These are phyloP conservation scores for Antechinus stuartii DNA, from an alignment of 2,113 vertebrate species.

Conservation along the genomic window DNA sequence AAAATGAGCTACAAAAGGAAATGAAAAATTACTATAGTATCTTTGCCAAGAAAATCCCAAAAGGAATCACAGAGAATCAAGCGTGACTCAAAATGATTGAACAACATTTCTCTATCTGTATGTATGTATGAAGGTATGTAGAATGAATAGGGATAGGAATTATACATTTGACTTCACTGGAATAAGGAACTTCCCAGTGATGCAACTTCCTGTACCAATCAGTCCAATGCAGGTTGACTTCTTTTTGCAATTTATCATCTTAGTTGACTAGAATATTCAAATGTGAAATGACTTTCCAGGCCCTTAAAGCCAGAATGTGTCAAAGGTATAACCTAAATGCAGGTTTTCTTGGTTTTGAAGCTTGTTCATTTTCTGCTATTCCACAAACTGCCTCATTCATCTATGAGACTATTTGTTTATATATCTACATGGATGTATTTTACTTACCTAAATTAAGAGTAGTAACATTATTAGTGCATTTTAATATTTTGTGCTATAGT, in stretches of 20 bases:
- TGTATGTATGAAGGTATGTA: too few species aligned
- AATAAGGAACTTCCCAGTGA: not conserved
- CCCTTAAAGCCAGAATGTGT: not conserved
- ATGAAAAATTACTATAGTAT: not conserved
- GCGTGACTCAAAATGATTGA: not conserved
- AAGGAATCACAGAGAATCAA: not conserved
- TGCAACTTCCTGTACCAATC: not conserved
- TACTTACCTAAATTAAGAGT: not conserved
- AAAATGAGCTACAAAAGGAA: not conserved
- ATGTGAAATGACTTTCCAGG: not conserved
- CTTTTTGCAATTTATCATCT: not conserved
- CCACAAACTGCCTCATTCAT: not conserved
- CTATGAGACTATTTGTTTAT: not conserved
- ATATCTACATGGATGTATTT: not conserved
- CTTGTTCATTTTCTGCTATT: not conserved
- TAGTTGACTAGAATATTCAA: not conserved
- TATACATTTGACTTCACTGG: not conserved
- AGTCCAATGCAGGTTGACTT: not conserved
- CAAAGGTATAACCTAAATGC: not conserved
- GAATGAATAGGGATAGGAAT: not conserved
- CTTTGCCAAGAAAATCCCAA: not conserved
- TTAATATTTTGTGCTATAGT: not conserved
- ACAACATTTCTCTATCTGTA: not conserved
- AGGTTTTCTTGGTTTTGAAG: not conserved
- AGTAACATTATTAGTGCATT: not conserved